Evolutionary conservation across 2,888 invertebrate genomes (phyloP), one percentile per base, ranked within the genome.

Genomic region (Harpalus rufipes): DNA sequence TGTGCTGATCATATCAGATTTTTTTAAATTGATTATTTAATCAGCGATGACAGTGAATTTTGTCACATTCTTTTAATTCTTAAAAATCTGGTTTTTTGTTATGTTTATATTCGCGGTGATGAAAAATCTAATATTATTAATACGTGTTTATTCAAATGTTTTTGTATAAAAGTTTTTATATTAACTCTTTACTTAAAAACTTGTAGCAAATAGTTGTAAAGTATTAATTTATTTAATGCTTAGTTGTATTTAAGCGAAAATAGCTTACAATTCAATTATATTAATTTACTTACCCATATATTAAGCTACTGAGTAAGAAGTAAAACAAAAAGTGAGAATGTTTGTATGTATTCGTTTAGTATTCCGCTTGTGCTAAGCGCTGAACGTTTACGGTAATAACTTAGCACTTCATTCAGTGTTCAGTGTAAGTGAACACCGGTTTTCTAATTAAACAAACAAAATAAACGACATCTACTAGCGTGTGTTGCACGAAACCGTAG

Each of bases 391-490:
- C 78, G 78, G 78, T 78, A 78, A 78, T 78, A 78, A 78, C 56
- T 78, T 78, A 78, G 58, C 78, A 78, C 78, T 78, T 78, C 78
- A 78, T 78, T 78, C 56, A 78, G n/a, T 7, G 44, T 51, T 51
- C 58, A 41, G 78, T 25, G 78, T 78, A 78, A 78, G 78, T 56
- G 56, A 78, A 78, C 78, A 78, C 78, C 78, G 78, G 78, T 78
- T 78, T 78, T 78, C 58, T 78, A 78, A 78, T 78, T 78, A 58
- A 78, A 58, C 32, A 78, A 78, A 78, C 78, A 78, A 78, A 78
- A 78, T 78, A 78, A 78, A 78, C 56, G 78, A 58, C 7, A n/a
- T 58, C 56, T 78, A 78, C 56, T 78, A 78, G 58, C 56, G 56
- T 58, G 78, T 44, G 78, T 78, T 76, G 16, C 51, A 16, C 10